Percentiles rank a stretch among this genome's conserved stretches.
Conservation (phyloP, 2,888 invertebrate species). For the Plagodis pulveraria region DNA sequence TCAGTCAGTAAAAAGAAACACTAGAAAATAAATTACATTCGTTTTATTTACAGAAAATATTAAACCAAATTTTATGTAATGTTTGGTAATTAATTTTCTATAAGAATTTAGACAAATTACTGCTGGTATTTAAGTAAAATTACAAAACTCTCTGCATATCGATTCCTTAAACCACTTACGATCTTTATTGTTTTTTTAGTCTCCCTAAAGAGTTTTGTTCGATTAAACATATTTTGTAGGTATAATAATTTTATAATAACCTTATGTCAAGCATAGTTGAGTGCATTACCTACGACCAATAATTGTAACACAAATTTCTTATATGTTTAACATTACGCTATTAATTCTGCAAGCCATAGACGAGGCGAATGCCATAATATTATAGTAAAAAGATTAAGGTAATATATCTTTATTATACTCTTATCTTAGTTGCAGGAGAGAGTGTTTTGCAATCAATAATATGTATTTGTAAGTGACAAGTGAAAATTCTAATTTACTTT, state of each 20-base stretch:
- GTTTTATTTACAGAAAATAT: slow-evolving; percentile 85
- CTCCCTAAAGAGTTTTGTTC: slow-evolving; percentile 34
- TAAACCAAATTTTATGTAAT: slow-evolving; percentile 76
- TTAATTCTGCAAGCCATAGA: slow-evolving; percentile 63
- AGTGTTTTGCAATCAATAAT: neutral
- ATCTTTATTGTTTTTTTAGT: slow-evolving; percentile 21
- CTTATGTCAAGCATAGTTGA: slow-evolving; percentile 70
- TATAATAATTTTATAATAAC: slow-evolving; percentile 39
- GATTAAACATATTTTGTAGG: slow-evolving; percentile 35
- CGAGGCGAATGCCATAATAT: slow-evolving; percentile 48
- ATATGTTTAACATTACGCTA: slow-evolving; percentile 45
- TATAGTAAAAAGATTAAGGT: slow-evolving; percentile 38
- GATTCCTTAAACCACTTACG: slow-evolving; percentile 9
- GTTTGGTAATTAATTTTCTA: slow-evolving; percentile 68
- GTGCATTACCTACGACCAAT: slow-evolving; percentile 75
- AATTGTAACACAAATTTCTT: slow-evolving; percentile 70
- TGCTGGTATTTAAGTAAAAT: slow-evolving; percentile 57
- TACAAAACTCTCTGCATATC: slow-evolving; percentile 56
- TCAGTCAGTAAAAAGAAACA: slow-evolving; percentile 44
- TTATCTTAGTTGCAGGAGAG: slow-evolving; percentile 23
- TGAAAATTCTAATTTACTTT: neutral
- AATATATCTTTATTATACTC: slow-evolving; percentile 14
- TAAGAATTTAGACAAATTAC: slow-evolving; percentile 72
- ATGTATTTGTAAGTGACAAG: neutral
- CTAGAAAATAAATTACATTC: slow-evolving; percentile 71